Evolutionary conservation across 35 echinoderm and acorn worm genomes (phyloP), one percentile per base, ranked within the genome.

Genomic region (Lytechinus variegatus): DNA sequence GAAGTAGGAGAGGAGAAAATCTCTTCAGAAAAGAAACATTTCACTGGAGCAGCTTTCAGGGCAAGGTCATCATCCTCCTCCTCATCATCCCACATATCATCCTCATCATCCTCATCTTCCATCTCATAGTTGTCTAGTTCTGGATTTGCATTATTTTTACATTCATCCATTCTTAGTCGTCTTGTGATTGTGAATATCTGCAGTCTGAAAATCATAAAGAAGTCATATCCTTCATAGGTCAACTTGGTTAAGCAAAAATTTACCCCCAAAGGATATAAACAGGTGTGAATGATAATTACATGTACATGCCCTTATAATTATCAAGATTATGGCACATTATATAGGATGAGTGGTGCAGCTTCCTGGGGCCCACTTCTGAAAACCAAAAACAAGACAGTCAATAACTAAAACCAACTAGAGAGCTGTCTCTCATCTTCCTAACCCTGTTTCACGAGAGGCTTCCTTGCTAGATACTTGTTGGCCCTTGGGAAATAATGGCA

Each of bases 21-120:
- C 29, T 89, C 87, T 8, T 96, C 27, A 94, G 95, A 97, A 61
- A 97, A 97, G 54, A 97, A 92, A 95, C 97, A 97, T 19, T 53
- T 96, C 27, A 88, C 58, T 87, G 86, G 16, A 44, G 28, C 29
- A 90, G 29, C 33, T 90, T 90, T 54, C 54, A 33, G 16, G 12
- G 27, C 10, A 27, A 86, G 28, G 11, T 29, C 94, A 86, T 55
- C 94, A 87, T 52, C 94, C 19, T 96, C 97, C 24, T 96, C 97
- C 91, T 55, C 92, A 87, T 97, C 97, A 53, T 96, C 55, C 95
- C 95, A 96, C 8, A 72, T 56, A 94, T 97, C 95, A 87, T 97
- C 95, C 14, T 92, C 87, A 52, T 94, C 87, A 19, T 95, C 93
- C 16, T 96, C 93, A 8, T 61, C 97, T 55, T 96, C 95, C 88